Conservation (phyloP, 2,888 invertebrate genomes). For the Caenorhabditis plicata region DNA sequence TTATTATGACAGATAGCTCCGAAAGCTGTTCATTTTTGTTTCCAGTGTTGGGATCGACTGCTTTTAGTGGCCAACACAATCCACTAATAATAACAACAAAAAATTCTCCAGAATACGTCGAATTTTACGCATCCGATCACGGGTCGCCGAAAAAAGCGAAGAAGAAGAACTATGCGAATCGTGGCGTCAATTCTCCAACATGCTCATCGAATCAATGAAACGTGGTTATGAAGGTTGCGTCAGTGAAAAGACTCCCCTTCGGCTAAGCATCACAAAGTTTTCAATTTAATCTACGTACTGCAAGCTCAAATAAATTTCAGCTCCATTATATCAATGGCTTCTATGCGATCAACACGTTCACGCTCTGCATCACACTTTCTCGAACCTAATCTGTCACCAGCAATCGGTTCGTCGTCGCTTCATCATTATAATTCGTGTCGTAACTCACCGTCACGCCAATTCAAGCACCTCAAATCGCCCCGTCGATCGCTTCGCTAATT, state of each 20-base stretch:
- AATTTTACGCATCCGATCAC: constrained; percentile 39
- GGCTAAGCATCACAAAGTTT: constrained; percentile 49
- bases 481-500: constrained; percentile 29
- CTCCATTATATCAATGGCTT: constrained; percentile 52
- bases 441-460: constrained; percentile 24
- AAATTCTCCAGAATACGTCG: constrained; percentile 31
- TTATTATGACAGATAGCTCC: too few species aligned
- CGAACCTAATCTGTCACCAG: constrained; percentile 41
- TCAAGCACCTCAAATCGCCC: too few species aligned
- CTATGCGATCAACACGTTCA: constrained; percentile 43
- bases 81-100: too few species aligned
- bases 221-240: constrained; percentile 50
- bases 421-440: constrained; percentile 29
- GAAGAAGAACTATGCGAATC: constrained; percentile 50
- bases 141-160: constrained; percentile 38
- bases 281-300: background rate
- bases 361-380: constrained; percentile 49
- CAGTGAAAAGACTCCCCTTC: constrained; percentile 46
- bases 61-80: too few species aligned
- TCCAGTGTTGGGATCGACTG: too few species aligned
- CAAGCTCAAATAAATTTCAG: too few species aligned
- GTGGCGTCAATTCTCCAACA: constrained; percentile 45
- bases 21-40: too few species aligned
- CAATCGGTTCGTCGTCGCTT: constrained; percentile 30
- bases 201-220: constrained; percentile 49